Evolutionary conservation across 2,888 invertebrate species (phyloP).

Genomic region (Ganaspis brasiliensis): DNA sequence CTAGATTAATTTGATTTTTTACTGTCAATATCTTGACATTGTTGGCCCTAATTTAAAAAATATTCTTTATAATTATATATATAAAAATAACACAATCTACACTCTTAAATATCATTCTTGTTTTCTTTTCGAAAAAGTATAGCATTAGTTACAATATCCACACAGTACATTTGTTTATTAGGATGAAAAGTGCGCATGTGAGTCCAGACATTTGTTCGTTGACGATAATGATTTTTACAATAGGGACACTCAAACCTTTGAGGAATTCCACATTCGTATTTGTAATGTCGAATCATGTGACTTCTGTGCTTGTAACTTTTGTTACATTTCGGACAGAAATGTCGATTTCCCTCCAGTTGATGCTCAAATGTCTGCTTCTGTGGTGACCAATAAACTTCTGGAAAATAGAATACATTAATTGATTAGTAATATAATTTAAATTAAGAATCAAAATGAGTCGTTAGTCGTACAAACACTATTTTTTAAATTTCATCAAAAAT

Average conservation of each 20-base stretch:
- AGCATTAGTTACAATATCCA: conserved; percentile 73
- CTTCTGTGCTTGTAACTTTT: conserved; percentile 84
- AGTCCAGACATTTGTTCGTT: conserved; percentile 76
- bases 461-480: background rate
- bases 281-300: conserved; percentile 83
- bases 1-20: too few relatives aligned
- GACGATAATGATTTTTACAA: conserved; percentile 76
- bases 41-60: too few relatives aligned
- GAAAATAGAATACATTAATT: background rate
- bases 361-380: background rate
- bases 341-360: conserved; percentile 60
- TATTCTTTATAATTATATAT: too few relatives aligned
- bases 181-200: conserved; percentile 76
- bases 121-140: conserved; percentile 2
- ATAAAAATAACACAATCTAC: background rate
- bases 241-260: conserved; percentile 78
- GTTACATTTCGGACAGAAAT: conserved; percentile 82
- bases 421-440: background rate
- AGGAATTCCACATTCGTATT: conserved; percentile 78
- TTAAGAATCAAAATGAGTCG: background rate
- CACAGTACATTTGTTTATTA: conserved; percentile 73
- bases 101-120: background rate
- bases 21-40: too few relatives aligned
- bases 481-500: background rate
- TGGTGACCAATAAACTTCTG: conserved; percentile 7